Evolutionary conservation across 2,113 vertebrate genomes (phyloP).

Genomic region (Takifugu bimaculatus): DNA sequence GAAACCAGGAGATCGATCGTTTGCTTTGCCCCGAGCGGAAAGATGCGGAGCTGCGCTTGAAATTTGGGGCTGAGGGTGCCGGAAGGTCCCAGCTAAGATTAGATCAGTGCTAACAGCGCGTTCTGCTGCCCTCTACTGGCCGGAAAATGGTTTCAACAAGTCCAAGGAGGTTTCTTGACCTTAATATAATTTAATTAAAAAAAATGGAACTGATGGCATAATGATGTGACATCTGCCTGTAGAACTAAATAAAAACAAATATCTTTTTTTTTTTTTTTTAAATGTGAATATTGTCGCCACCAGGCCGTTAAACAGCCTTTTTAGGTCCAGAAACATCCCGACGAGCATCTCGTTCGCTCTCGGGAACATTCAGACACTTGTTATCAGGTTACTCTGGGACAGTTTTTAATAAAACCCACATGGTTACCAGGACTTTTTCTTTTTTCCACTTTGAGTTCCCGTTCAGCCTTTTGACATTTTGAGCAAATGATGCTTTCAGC

Average conservation of each 20-base stretch:
- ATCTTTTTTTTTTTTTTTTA: too few species aligned
- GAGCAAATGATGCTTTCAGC: slow-evolving; percentile 42
- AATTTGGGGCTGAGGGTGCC: too few species aligned
- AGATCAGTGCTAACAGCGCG: background rate
- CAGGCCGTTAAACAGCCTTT: slow-evolving; percentile 10
- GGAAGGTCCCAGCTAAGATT: too few species aligned
- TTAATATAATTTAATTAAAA: background rate
- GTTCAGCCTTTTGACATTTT: slow-evolving; percentile 38
- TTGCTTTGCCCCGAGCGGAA: slow-evolving; percentile 1
- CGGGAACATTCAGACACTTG: slow-evolving; percentile 45
- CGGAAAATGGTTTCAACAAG: background rate
- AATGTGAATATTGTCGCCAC: too few species aligned
- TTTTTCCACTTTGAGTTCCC: slow-evolving; percentile 50
- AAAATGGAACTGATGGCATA: background rate
- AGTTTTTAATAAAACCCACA: slow-evolving; percentile 26
- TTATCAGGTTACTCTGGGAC: slow-evolving; percentile 37
- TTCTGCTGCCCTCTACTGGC: background rate
- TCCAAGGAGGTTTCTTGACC: background rate
- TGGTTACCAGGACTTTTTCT: slow-evolving; percentile 45
- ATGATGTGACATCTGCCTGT: too few species aligned
- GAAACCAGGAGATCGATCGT: slow-evolving; percentile 36
- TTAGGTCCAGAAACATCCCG: slow-evolving; percentile 24
- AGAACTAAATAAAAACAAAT: too few species aligned
- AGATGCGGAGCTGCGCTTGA: too few species aligned
- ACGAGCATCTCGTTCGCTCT: slow-evolving; percentile 15